Evolutionary conservation across 2,113 vertebrate genomes (phyloP).

Genomic region (Parus major): DNA sequence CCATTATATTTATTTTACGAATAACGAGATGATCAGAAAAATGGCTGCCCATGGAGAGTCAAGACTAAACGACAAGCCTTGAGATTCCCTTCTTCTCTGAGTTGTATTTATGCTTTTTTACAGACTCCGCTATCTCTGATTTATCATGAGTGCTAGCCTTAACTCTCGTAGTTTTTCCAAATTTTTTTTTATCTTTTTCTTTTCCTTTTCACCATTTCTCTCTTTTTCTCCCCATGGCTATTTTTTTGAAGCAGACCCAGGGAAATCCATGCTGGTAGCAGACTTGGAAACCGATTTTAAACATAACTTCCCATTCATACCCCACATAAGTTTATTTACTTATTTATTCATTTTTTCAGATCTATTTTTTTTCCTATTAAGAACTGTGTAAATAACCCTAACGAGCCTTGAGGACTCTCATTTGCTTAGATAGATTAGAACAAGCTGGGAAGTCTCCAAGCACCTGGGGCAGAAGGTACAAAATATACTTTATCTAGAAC

Average conservation of each 20-base stretch:
- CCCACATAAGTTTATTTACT: conserved; percentile 53
- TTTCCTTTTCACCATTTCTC: background rate
- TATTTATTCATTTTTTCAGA: conserved; percentile 62
- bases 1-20: background rate
- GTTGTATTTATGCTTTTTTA: background rate
- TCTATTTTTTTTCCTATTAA: conserved; percentile 69
- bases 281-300: conserved; percentile 30
- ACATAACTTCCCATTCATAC: conserved; percentile 41
- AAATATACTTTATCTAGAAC: background rate
- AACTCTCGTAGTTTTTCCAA: background rate
- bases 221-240: background rate
- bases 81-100: background rate
- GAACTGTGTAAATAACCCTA: conserved; percentile 70
- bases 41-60: background rate
- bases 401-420: conserved; percentile 72
- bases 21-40: background rate
- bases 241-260: conserved; percentile 8
- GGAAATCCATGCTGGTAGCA: background rate
- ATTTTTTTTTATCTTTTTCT: background rate
- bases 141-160: background rate
- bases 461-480: background rate
- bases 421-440: conserved; percentile 68
- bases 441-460: conserved; percentile 51
- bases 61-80: background rate
- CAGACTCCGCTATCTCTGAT: background rate